A percentile compares a stretch with the other conserved stretches of the same genome.
phyloP scores from a whole-genome alignment of 2,888 invertebrate genomes.

The Platyscelio sp. region DNA sequence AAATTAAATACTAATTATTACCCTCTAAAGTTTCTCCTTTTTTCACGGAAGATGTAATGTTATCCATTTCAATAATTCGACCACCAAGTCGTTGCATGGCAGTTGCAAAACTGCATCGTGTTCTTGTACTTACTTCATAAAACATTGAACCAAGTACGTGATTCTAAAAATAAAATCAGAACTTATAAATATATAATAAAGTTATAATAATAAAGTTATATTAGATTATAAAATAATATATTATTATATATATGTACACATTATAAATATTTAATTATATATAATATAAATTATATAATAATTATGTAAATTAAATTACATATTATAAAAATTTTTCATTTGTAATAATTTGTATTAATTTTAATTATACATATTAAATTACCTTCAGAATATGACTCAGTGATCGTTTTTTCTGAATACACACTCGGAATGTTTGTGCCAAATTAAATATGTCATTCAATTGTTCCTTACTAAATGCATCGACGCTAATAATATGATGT shows the following conservation, averaged over 20 bases:
- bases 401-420: conserved; percentile 93
- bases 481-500: conserved; percentile 94
- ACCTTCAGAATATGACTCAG: conserved; percentile 94
- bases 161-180: conserved; percentile 89
- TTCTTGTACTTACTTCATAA: conserved; percentile 98
- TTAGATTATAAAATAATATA: too few relatives aligned
- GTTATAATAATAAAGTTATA: too few relatives aligned
- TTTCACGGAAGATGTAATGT: conserved; percentile 95
- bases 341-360: too few relatives aligned
- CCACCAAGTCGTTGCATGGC: conserved; percentile 99
- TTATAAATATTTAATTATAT: not conserved
- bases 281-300: too few relatives aligned
- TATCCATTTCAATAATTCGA: conserved; percentile 95
- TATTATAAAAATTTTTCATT: too few relatives aligned
- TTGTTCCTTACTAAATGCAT: conserved; percentile 94
- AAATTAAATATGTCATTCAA: conserved; percentile 97
- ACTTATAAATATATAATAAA: too few relatives aligned
- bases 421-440: conserved; percentile 94
- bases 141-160: conserved; percentile 98
- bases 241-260: too few relatives aligned
- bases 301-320: not conserved
- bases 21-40: conserved; percentile 98
- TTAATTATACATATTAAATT: not conserved
- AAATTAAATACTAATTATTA: too few relatives aligned
- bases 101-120: conserved; percentile 97